Conservation (phyloP, 2,113 vertebrate species). For the Gobius niger region DNA sequence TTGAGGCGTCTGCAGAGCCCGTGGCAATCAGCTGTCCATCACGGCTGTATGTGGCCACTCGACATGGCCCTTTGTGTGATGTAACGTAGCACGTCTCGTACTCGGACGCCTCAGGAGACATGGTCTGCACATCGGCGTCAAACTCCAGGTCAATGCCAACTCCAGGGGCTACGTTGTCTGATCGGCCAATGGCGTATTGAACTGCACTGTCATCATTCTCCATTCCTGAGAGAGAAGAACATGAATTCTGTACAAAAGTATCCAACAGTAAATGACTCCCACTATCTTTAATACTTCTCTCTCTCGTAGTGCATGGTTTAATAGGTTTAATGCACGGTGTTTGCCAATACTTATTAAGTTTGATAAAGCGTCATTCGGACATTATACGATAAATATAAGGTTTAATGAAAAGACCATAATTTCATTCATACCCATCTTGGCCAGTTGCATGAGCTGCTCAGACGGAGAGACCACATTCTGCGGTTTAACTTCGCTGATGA, state of each 20-base stretch:
- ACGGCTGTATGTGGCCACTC: slow-evolving; percentile 92
- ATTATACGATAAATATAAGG: neutral
- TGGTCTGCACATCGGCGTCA: slow-evolving; percentile 95
- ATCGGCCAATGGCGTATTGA: slow-evolving; percentile 96
- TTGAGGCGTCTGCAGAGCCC: slow-evolving; percentile 94
- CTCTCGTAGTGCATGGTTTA: neutral
- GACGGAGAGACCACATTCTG: slow-evolving; percentile 92
- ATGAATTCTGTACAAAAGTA: neutral
- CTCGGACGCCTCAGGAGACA: slow-evolving; percentile 97
- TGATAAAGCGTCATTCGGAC: neutral
- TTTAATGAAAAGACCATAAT: neutral
- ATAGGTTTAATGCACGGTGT: neutral
- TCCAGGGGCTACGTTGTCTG: slow-evolving; percentile 92
- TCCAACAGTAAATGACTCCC: no score
- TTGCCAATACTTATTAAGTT: neutral
- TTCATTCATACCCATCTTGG: slow-evolving; percentile 85
- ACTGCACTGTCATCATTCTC: slow-evolving; percentile 96
- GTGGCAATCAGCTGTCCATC: slow-evolving; percentile 97
- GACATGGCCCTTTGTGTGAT: slow-evolving; percentile 94
- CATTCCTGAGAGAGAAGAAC: slow-evolving; percentile 80
- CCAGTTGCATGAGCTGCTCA: slow-evolving; percentile 96
- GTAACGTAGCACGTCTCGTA: slow-evolving; percentile 99
- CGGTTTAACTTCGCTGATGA: slow-evolving; percentile 94
- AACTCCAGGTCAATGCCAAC: slow-evolving; percentile 97
- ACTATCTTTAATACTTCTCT: no score